Evolutionary conservation across 2,888 invertebrate species (phyloP), one percentile per base, ranked within the genome.

Genomic region (Dolichomitus sp.): DNA sequence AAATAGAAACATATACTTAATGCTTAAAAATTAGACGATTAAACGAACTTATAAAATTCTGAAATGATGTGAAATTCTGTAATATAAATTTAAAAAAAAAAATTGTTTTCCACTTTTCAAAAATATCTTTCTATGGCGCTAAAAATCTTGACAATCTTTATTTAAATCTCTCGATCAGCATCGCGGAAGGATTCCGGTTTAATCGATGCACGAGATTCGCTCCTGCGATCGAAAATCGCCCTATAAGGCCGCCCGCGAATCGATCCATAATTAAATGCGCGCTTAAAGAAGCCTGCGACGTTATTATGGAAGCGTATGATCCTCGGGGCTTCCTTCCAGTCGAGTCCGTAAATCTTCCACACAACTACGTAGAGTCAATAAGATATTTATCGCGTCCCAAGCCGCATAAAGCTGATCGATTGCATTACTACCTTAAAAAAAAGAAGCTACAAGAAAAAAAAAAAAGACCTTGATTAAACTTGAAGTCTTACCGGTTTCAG

Each of bases 251-350:
- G 23, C 78, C 12, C 65, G 68, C 76, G 80, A 73, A 72, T 76
- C 72, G 68, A 72, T 83, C 80, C 83, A 80, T 72, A 80, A 80
- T 80, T 83, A 76, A 76, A 61, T 80, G 72, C 76, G 61, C 80
- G 19, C 66, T 45, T 63, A 75, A 78, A 68, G 74, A 59, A 70
- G 50, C 79, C 75, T 75, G 72, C 52, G 42, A 30, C 17, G 37
- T 72, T 70, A 76, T 80, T 83, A 83, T 80, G 82, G 82, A 75
- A 79, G 79, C 79, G 79, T 76, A 79, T 74, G 82, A 79, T 83
- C 79, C 66, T 75, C 79, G 70, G 66, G 70, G 68, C 75, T 70
- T 69, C 68, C 37, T 37, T 37, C 73, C 73, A 69, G 65, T 72
- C 82, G 63, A 70, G 79, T 72, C 65, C 79, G 79, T 83, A 83